These are phyloP conservation scores for Acromyrmex echinatior DNA, from an alignment of 1,140 invertebrate species.

Conservation along the genomic window DNA sequence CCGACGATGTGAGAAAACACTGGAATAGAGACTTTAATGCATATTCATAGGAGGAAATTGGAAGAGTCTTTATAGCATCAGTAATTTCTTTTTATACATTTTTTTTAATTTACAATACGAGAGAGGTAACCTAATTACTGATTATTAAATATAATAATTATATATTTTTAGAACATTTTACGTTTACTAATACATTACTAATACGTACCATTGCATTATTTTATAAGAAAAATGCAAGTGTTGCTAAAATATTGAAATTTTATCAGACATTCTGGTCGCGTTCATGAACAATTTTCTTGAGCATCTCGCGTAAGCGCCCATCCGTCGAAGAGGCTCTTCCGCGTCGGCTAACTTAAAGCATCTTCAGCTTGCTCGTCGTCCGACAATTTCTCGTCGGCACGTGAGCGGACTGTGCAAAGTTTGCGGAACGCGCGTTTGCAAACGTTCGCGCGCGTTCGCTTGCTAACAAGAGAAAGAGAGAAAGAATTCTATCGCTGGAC, in stretches of 20 bases:
- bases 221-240: not conserved
- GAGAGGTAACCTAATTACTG: not conserved
- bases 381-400: constrained; percentile 82
- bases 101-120: not conserved
- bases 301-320: constrained; percentile 43
- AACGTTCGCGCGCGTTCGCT: constrained; percentile 70
- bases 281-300: constrained; percentile 36
- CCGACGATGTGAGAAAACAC: constrained; percentile 64
- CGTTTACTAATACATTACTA: not conserved
- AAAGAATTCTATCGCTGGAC: constrained; percentile 1
- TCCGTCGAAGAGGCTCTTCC: constrained; percentile 75
- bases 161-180: not conserved
- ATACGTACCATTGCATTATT: not conserved
- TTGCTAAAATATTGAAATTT: constrained; percentile 6
- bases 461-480: not conserved
- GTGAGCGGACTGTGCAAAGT: constrained; percentile 83
- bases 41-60: not conserved
- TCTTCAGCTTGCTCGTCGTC: constrained; percentile 68
- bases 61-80: not conserved
- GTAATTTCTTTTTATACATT: not conserved
- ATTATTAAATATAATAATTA: not conserved
- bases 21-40: not conserved
- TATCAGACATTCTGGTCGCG: constrained; percentile 12
- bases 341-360: constrained; percentile 72
- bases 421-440: constrained; percentile 66